A percentile compares a stretch with the other conserved stretches of the same genome.
These are phyloP conservation scores for Helleia helle DNA, from an alignment of 2,888 invertebrate genomes.

Conservation along the genomic window DNA sequence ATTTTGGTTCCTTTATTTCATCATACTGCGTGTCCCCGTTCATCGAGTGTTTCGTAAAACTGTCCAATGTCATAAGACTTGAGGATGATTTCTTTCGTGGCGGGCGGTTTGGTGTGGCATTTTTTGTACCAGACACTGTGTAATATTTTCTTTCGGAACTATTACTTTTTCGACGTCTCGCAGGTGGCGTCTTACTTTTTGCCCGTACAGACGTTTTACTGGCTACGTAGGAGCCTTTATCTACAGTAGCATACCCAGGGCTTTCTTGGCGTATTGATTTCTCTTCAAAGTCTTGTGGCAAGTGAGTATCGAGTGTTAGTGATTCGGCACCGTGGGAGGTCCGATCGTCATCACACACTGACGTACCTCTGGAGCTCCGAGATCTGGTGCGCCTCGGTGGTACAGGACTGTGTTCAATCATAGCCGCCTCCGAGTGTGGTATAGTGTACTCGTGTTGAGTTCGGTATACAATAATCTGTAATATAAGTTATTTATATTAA, in stretches of 20 bases:
- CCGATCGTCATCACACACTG: constrained; percentile 79
- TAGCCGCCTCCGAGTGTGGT: constrained; percentile 67
- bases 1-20: constrained; percentile 74
- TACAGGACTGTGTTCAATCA: constrained; percentile 72
- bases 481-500: constrained; percentile 20
- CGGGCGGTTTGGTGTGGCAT: constrained; percentile 74
- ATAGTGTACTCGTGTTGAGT: constrained; percentile 79
- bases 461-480: constrained; percentile 78
- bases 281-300: constrained; percentile 45
- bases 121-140: constrained; percentile 71
- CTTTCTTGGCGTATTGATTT: constrained; percentile 60
- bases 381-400: constrained; percentile 74
- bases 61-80: constrained; percentile 68
- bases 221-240: constrained; percentile 79
- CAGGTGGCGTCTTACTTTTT: constrained; percentile 67
- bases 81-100: constrained; percentile 76
- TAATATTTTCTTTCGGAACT: constrained; percentile 78
- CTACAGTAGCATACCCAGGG: constrained; percentile 84
- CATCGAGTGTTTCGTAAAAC: constrained; percentile 53
- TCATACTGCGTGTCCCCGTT: constrained; percentile 73
- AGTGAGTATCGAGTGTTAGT: constrained; percentile 65
- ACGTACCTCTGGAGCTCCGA: constrained; percentile 66
- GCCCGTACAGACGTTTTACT: constrained; percentile 72
- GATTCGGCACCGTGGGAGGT: constrained; percentile 83
- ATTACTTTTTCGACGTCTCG: constrained; percentile 55